Conservation (phyloP, 2,888 invertebrate genomes). For the Clusia tigrina region DNA sequence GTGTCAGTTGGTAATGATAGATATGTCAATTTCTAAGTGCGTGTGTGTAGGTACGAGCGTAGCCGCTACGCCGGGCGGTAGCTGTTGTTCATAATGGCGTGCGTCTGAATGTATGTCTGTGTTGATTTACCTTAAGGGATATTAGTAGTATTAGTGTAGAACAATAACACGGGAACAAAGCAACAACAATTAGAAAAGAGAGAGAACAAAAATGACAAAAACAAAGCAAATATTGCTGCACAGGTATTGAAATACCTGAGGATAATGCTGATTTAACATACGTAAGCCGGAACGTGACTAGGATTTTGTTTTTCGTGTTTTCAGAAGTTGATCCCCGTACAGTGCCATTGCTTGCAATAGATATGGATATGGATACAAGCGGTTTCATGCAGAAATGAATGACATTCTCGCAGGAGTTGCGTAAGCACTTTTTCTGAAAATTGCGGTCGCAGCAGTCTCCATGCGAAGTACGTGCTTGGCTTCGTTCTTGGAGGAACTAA, state of each 20-base stretch:
- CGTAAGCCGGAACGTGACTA: slow-evolving; percentile 14
- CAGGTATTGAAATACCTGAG: slow-evolving; percentile 21
- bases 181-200: too few species aligned
- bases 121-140: slow-evolving; percentile 4
- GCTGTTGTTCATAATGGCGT: background rate
- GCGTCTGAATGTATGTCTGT: background rate
- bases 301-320: slow-evolving; percentile 4
- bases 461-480: too few species aligned
- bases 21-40: slow-evolving; percentile 29
- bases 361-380: too few species aligned
- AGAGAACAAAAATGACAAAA: slow-evolving; percentile 2
- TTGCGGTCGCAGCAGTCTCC: too few species aligned
- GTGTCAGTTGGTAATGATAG: slow-evolving; percentile 37
- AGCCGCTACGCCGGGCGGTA: background rate
- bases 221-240: slow-evolving; percentile 8
- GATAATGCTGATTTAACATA: slow-evolving; percentile 21
- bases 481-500: too few species aligned
- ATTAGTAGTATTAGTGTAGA: slow-evolving; percentile 15
- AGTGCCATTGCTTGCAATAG: too few species aligned
- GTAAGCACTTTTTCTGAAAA: too few species aligned
- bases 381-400: too few species aligned
- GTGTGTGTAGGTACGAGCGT: background rate
- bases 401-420: too few species aligned
- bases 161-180: slow-evolving; percentile 6
- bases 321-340: too few species aligned